phyloP scores from a whole-genome alignment of 2,113 vertebrate species.

The Addax nasomaculatus region DNA sequence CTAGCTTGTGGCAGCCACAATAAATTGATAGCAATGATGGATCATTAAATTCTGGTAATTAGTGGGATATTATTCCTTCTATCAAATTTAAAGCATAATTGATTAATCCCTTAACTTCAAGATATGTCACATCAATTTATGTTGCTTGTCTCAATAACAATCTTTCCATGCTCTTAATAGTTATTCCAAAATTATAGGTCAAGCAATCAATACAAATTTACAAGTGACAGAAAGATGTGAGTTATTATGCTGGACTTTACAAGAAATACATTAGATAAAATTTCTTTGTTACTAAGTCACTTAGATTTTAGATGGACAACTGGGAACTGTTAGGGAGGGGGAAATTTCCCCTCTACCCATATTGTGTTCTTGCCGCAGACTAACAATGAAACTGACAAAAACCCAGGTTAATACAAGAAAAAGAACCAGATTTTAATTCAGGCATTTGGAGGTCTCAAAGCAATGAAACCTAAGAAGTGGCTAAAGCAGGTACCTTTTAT shows the following conservation, averaged over 20 bases:
- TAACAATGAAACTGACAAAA: neutral
- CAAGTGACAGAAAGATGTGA: neutral
- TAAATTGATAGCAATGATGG: neutral
- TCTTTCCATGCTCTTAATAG: neutral
- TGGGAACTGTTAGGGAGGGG: neutral
- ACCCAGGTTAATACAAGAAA: neutral
- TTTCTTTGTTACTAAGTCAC: neutral
- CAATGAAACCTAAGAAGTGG: neutral
- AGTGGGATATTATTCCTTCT: constrained; percentile 29
- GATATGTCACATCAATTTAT: constrained; percentile 26
- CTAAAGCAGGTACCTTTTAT: neutral
- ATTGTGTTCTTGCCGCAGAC: neutral
- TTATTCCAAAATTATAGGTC: constrained; percentile 14
- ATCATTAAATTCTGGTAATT: constrained; percentile 58
- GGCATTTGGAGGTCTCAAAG: neutral
- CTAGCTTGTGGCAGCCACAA: neutral
- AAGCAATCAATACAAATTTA: neutral
- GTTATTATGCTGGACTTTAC: neutral
- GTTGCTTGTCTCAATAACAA: constrained; percentile 21
- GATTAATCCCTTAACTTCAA: constrained; percentile 32
- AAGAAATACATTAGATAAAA: neutral
- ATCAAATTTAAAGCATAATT: constrained; percentile 22
- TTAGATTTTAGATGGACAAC: neutral
- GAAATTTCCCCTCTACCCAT: neutral
- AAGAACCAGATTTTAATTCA: neutral